A percentile compares a stretch with the other conserved stretches of the same genome.
These are phyloP conservation scores for Lochmaea crataegi DNA, from an alignment of 2,888 invertebrate genomes.

Conservation along the genomic window DNA sequence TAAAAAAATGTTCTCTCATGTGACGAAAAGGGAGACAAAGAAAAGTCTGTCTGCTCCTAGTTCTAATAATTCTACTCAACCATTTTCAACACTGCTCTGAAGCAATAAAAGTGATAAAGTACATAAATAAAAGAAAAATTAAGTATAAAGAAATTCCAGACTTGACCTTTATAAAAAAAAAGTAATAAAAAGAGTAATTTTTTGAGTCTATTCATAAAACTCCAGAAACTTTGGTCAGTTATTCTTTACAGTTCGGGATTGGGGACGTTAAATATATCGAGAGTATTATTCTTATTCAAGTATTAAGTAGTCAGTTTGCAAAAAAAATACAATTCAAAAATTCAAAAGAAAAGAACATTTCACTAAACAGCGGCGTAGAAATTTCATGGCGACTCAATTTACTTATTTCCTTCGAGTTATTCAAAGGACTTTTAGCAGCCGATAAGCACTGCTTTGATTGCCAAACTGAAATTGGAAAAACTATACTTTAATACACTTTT, in stretches of 20 bases:
- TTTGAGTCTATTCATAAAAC: background rate
- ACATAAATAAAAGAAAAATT: no score
- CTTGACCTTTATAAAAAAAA: background rate
- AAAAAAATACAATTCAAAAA: constrained; percentile 1
- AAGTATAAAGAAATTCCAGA: background rate
- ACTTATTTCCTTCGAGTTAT: background rate
- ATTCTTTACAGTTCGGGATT: background rate
- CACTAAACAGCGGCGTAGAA: background rate
- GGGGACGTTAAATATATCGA: constrained; percentile 4
- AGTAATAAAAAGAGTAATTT: background rate
- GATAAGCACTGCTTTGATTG: no score
- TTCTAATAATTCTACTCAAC: no score
- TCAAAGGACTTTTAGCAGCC: background rate
- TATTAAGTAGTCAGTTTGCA: background rate
- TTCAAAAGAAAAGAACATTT: background rate
- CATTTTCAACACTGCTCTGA: no score
- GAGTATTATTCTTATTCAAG: constrained; percentile 8
- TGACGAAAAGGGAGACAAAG: no score
- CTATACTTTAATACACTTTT: no score
- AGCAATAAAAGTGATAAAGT: no score
- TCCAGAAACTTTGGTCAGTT: background rate
- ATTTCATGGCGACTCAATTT: background rate
- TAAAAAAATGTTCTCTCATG: no score
- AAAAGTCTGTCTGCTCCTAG: no score
- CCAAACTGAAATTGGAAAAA: no score